Evolutionary conservation across 1,140 invertebrate genomes (phyloP), one percentile per base, ranked within the genome.

Genomic region (Aporrectodea caliginosa): DNA sequence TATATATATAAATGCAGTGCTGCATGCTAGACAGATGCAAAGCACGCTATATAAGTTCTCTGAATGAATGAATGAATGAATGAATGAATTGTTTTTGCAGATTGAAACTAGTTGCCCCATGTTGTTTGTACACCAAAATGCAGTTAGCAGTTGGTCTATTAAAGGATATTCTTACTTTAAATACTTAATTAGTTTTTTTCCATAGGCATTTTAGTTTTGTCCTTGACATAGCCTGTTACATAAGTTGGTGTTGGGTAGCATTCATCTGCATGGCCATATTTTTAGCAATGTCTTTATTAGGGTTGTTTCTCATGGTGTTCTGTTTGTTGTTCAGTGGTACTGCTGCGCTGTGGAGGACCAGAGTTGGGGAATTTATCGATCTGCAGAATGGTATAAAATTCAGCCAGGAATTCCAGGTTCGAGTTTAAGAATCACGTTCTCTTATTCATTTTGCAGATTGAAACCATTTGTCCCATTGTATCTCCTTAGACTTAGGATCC

Each of bases 281-380:
- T 22, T 58, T 6, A 12, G 43, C 22, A 58, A n/a, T n/a, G n/a
- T n/a, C n/a, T n/a, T n/a, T n/a, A n/a, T n/a, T n/a, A n/a, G n/a
- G n/a, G n/a, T n/a, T n/a, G n/a, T n/a, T n/a, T n/a, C n/a, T n/a
- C n/a, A n/a, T n/a, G n/a, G n/a, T n/a, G n/a, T n/a, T n/a, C n/a
- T n/a, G n/a, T n/a, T 22, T 58, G 43, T 58, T 58, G 43, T 58
- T 14, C 27, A 72, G 70, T 72, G 70, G 69, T 68, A 73, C 31
- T 78, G 77, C 35, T 78, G 77, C 27, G 77, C 27, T 35, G 77
- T 78, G 30, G 77, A 78, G 30, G 77, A 78, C 16, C 69, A 78
- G 22, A 78, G 77, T 69, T 78, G 77, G 77, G 70, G 70, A 16
- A 30, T 78, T 1, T 78, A 78, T 68, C 35, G 33, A n/a, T 35